These are phyloP conservation scores for Dromas ardeola DNA, from an alignment of 2,113 vertebrate species.

Conservation along the genomic window DNA sequence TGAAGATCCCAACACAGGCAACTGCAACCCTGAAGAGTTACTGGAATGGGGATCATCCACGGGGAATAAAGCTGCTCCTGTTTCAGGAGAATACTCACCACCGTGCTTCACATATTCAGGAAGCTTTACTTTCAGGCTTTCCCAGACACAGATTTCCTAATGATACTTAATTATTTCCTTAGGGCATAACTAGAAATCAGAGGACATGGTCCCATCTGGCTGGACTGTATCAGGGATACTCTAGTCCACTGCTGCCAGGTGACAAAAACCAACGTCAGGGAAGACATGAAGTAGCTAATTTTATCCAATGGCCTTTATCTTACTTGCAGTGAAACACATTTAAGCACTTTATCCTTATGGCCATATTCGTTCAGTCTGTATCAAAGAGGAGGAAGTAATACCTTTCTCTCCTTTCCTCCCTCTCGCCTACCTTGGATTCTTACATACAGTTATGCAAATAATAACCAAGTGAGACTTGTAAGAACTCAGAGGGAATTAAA, in stretches of 20 bases:
- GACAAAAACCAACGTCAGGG: neutral
- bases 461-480: neutral
- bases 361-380: neutral
- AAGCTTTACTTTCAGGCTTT: neutral
- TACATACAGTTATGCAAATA: neutral
- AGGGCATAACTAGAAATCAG: neutral
- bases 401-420: neutral
- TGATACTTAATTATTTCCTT: neutral
- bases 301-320: neutral
- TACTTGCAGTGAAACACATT: neutral
- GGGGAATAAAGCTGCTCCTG: neutral
- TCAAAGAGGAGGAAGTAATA: neutral
- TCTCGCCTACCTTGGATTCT: neutral
- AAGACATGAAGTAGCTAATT: neutral
- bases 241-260: neutral
- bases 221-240: too few species aligned
- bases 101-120: neutral
- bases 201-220: fast-evolving
- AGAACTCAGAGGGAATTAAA: neutral
- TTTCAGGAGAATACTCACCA: neutral
- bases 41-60: neutral
- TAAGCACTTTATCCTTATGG: neutral
- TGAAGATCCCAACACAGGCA: neutral
- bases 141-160: neutral
- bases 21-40: neutral